Percentiles rank a stretch among this genome's conserved stretches.
phyloP scores from a whole-genome alignment of 2,113 vertebrate genomes.

The Anguilla japonica region DNA sequence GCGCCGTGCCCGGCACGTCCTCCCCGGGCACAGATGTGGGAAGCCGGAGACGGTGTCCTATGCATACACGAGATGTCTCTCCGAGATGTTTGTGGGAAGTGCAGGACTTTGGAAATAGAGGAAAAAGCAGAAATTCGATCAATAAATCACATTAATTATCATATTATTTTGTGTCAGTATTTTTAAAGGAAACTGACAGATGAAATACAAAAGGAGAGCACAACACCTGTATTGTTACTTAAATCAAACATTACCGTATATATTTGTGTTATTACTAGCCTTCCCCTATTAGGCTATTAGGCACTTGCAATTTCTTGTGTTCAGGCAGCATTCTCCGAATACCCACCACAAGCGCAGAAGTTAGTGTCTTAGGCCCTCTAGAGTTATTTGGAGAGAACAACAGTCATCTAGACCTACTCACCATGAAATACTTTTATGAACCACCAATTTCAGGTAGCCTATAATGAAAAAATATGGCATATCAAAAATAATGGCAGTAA shows the following conservation, averaged over 20 bases:
- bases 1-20: not conserved
- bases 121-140: not conserved
- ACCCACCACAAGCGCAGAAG: not conserved
- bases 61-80: not conserved
- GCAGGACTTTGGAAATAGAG: not conserved
- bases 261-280: not conserved
- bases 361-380: slow-evolving; percentile 20
- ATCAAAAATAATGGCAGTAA: too few species aligned
- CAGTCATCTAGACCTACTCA: not conserved
- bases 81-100: not conserved
- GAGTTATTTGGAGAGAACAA: slow-evolving; percentile 17
- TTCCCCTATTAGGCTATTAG: not conserved
- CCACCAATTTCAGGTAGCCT: too few species aligned
- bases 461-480: too few species aligned
- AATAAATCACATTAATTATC: too few species aligned
- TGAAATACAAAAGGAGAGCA: too few species aligned
- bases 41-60: not conserved
- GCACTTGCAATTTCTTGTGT: not conserved
- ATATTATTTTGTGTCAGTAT: too few species aligned
- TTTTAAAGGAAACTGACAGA: too few species aligned
- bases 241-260: too few species aligned
- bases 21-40: not conserved
- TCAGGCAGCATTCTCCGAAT: not conserved
- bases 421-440: too few species aligned
- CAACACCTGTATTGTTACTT: too few species aligned